Conservation (phyloP, 2,888 invertebrate species). For the Diploptera punctata region DNA sequence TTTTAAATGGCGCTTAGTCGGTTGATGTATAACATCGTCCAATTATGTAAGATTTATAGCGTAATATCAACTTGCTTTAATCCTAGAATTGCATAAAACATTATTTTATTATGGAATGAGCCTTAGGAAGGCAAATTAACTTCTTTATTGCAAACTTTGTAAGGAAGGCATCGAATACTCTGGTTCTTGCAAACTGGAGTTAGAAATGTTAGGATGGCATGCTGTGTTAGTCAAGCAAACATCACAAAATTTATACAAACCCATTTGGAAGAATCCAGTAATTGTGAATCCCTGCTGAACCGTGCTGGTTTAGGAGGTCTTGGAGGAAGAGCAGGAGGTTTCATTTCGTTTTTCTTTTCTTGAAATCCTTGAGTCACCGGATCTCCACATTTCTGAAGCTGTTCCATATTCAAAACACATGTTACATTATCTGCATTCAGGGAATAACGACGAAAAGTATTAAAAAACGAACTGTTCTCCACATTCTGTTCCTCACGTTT, state of each 20-base stretch:
- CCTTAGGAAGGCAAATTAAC: background rate
- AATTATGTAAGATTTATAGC: too few relatives aligned
- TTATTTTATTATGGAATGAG: too few relatives aligned
- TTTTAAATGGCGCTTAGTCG: too few relatives aligned
- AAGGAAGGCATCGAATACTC: too few relatives aligned
- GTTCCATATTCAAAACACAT: slow-evolving; percentile 1
- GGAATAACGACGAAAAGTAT: slow-evolving; percentile 4
- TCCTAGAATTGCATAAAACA: too few relatives aligned
- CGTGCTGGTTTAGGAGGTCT: slow-evolving; percentile 10
- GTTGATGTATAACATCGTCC: too few relatives aligned
- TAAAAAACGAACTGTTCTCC: background rate
- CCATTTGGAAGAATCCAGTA: background rate
- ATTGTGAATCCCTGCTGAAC: background rate
- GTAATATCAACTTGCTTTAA: too few relatives aligned
- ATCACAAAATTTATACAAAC: slow-evolving; percentile 13
- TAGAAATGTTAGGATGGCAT: too few relatives aligned
- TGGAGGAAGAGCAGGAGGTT: slow-evolving; percentile 3
- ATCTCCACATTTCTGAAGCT: background rate
- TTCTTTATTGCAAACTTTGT: background rate
- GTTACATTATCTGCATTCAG: background rate
- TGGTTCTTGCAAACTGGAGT: too few relatives aligned
- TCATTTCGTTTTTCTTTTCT: background rate
- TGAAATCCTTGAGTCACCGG: background rate
- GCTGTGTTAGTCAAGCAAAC: too few relatives aligned
- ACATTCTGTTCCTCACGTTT: background rate